phyloP scores from a whole-genome alignment of 2,888 invertebrate species.

The Drosophila leonis region DNA sequence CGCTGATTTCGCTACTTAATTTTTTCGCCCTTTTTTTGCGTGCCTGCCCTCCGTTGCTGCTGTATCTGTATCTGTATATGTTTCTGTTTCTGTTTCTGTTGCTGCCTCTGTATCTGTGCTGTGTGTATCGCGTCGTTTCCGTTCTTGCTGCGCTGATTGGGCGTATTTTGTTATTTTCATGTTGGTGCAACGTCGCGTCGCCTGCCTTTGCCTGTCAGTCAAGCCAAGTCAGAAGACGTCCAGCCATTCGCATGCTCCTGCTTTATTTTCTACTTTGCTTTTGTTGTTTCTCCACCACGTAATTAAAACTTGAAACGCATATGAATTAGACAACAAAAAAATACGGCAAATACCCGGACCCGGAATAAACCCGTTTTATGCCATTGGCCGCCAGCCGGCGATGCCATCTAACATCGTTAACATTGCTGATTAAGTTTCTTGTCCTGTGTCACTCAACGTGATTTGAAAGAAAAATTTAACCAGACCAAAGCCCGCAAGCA shows the following conservation, averaged over 20 bases:
- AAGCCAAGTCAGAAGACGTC: conserved; percentile 56
- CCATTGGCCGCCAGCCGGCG: conserved; percentile 36
- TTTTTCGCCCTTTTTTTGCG: conserved; percentile 61
- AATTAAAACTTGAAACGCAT: conserved; percentile 85
- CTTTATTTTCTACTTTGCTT: conserved; percentile 18
- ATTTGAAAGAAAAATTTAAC: conserved; percentile 72
- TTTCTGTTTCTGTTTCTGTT: conserved; percentile 24
- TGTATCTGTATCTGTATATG: conserved; percentile 29
- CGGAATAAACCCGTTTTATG: conserved; percentile 67
- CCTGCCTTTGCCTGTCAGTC: conserved; percentile 68
- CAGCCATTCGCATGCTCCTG: conserved; percentile 51
- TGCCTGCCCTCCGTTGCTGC: conserved; percentile 34
- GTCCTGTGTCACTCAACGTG: conserved; percentile 82
- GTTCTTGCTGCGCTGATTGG: conserved; percentile 74
- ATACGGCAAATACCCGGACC: conserved; percentile 64
- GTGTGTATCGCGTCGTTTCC: conserved; percentile 57
- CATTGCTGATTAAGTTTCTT: conserved; percentile 83
- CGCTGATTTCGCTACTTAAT: conserved; percentile 81
- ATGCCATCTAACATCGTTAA: conserved; percentile 81
- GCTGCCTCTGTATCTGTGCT: conserved; percentile 17
- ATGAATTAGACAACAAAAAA: conserved; percentile 84
- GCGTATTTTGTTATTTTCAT: conserved; percentile 81
- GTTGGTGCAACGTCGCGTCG: conserved; percentile 56
- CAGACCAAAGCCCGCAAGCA: conserved; percentile 29
- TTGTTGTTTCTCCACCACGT: conserved; percentile 69